phyloP scores from a whole-genome alignment of 1,140 invertebrate genomes.

The Tribolium madens region DNA sequence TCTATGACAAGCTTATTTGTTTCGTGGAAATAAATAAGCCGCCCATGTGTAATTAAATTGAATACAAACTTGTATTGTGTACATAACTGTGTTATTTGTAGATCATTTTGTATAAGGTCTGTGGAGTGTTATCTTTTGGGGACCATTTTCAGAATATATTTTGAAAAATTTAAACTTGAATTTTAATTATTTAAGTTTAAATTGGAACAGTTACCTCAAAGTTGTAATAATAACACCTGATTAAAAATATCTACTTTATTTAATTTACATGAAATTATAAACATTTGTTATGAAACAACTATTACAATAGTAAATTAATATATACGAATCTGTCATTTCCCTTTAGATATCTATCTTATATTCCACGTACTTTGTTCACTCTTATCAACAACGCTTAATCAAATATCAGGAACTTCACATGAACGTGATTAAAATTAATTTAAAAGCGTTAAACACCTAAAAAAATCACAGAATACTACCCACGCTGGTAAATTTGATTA shows the following conservation, averaged over 20 bases:
- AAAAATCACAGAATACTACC: constrained; percentile 31
- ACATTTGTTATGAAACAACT: constrained; percentile 33
- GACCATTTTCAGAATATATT: constrained; percentile 56
- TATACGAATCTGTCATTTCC: constrained; percentile 19
- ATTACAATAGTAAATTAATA: constrained; percentile 38
- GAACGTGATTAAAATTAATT: constrained; percentile 12
- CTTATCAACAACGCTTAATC: constrained; percentile 6
- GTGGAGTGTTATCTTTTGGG: constrained; percentile 56
- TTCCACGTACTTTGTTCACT: constrained; percentile 21
- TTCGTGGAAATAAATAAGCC: constrained; percentile 30
- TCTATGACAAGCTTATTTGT: constrained; percentile 43
- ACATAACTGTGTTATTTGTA: constrained; percentile 37
- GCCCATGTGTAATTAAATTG: constrained; percentile 13
- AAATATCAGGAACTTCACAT: constrained; percentile 34
- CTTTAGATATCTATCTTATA: constrained; percentile 32
- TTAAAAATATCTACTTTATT: constrained; percentile 36
- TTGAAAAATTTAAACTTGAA: constrained; percentile 43
- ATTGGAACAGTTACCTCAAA: neutral
- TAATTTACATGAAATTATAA: constrained; percentile 37
- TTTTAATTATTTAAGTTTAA: constrained; percentile 18
- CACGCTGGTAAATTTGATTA: constrained; percentile 1
- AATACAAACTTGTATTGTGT: constrained; percentile 38
- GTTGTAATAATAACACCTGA: neutral
- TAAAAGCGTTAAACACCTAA: neutral
- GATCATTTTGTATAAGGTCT: constrained; percentile 48